Evolutionary conservation across 1,140 invertebrate species (phyloP).

Genomic region (Calliopsis andreniformis): DNA sequence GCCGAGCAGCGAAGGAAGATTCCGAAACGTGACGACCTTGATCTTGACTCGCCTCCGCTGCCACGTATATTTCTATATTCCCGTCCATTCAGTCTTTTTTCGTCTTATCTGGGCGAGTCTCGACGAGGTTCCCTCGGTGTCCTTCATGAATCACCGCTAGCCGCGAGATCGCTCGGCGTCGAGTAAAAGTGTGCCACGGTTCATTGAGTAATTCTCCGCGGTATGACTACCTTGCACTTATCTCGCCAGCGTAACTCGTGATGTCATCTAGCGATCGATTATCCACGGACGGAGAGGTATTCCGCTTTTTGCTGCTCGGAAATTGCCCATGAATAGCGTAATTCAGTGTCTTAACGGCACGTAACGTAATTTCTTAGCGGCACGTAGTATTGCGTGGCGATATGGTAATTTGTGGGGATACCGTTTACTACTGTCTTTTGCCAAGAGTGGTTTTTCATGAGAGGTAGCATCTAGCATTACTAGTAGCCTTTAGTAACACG

Average conservation of each 20-base stretch:
- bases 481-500: no score
- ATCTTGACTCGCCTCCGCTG: slow-evolving; percentile 29
- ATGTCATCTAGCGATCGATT: not conserved
- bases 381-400: no score
- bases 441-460: no score
- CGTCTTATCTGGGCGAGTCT: not conserved
- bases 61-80: not conserved
- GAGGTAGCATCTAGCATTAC: no score
- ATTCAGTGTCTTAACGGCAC: not conserved
- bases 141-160: slow-evolving; percentile 38
- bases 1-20: not conserved
- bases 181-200: not conserved
- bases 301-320: not conserved
- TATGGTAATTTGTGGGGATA: no score
- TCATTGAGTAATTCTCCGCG: slow-evolving; percentile 22
- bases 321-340: not conserved
- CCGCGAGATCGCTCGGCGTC: not conserved
- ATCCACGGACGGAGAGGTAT: not conserved
- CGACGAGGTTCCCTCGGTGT: not conserved
- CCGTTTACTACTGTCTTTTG: no score
- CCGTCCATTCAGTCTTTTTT: slow-evolving; percentile 44
- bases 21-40: slow-evolving; percentile 27
- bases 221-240: slow-evolving; percentile 10
- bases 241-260: not conserved
- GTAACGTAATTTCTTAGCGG: not conserved